These are phyloP conservation scores for Creontiades dilutus DNA, from an alignment of 2,888 invertebrate species.

Conservation along the genomic window DNA sequence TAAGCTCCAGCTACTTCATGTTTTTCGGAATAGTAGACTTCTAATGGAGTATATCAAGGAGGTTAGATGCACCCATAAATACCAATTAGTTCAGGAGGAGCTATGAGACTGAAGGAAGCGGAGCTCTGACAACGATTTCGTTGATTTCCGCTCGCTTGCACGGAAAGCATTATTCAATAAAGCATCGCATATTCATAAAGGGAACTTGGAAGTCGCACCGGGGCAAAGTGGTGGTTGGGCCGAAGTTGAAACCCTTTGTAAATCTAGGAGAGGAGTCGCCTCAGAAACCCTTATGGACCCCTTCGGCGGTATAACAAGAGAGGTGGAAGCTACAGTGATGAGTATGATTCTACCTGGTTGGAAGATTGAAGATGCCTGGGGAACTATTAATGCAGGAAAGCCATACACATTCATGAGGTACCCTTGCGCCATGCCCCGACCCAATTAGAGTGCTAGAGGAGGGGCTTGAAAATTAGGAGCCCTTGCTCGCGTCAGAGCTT, in stretches of 20 bases:
- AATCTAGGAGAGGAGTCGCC: conserved; percentile 38
- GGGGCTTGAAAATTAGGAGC: conserved; percentile 41
- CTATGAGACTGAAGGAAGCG: background rate
- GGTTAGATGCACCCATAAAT: background rate
- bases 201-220: conserved; percentile 1
- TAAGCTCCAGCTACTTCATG: background rate
- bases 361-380: conserved; percentile 47
- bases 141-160: conserved; percentile 41
- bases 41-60: background rate
- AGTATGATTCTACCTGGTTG: conserved; percentile 46
- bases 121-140: background rate
- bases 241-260: conserved; percentile 22
- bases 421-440: conserved; percentile 24
- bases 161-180: conserved; percentile 50
- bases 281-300: background rate
- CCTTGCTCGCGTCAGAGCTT: conserved; percentile 16
- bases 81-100: background rate
- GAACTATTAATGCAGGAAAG: conserved; percentile 45
- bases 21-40: background rate
- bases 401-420: conserved; percentile 58
- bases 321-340: background rate
- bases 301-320: background rate
- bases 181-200: conserved; percentile 61
- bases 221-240: background rate
- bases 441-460: conserved; percentile 47